Base-by-base conservation (phyloP, 30 jellyfish, hydroid and myxozoan species). In the Pelagia noctiluca region DNA sequence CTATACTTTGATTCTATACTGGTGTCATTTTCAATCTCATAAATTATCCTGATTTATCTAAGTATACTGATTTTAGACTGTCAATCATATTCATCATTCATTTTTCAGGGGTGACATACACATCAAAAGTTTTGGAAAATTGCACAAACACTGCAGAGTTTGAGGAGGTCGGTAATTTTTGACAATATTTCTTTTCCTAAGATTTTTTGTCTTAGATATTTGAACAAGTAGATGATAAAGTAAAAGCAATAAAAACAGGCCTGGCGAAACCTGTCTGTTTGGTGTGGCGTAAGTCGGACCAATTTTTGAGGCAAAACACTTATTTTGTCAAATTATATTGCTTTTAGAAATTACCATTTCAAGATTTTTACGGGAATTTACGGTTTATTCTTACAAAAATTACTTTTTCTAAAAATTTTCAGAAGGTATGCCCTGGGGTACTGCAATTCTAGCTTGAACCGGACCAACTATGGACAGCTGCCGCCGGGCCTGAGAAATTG, bases 81-180 rank as follows among this genome's bases (percentile, higher is more conserved):
- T 5, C 16, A 25, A 10, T 52, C 26, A 52, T 4, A 25, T 24
- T 18, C 42, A 26, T 50, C 28, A 8, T 22, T 32, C 70, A 19
- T 35, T 16, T 68, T 29, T 52, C 78, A 86, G 96, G 96, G 28
- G 87, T 86, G n/a, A 87, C 96, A 25, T 90, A 78, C 67, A 63
- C 96, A 30, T 46, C 90, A 30, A 54, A 33, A 23, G 88, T 76
- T 3, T 30, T 76, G 22, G 66, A 80, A 57, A 73, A 67, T 28
- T 76, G 96, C 37, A 25, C 90, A 0, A 38, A 76, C 13, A 76
- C 48, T 30, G 96, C 92, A 12, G 26, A 29, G 19, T 76, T 86
- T 61, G 84, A 86, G 35, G 88, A 86, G 92, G 95, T 85, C 35
- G 70, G 57, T 35, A 5, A 16, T 42, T 5, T 42, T 42, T 42